Evolutionary conservation across 1,140 invertebrate species (phyloP).

Genomic region (Ctenoplectra terminalis): DNA sequence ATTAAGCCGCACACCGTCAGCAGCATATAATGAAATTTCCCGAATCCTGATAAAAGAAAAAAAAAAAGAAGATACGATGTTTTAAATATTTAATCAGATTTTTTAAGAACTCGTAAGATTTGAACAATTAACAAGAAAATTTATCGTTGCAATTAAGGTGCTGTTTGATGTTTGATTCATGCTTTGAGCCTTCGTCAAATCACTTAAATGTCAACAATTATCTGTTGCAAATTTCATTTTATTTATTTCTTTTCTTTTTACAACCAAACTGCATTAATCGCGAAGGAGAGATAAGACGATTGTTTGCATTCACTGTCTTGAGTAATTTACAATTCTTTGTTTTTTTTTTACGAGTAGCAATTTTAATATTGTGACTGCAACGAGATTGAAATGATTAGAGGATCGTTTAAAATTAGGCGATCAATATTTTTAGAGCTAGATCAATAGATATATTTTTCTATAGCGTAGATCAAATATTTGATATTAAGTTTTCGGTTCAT

Average conservation of each 20-base stretch:
- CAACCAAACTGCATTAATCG: neutral
- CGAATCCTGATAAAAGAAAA: constrained; percentile 86
- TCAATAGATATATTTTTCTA: too few species aligned
- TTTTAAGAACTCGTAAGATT: too few species aligned
- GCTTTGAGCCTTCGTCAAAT: neutral
- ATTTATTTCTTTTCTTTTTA: neutral
- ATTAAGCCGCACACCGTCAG: constrained; percentile 88
- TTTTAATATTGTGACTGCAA: neutral
- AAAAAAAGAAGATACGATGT: constrained; percentile 46
- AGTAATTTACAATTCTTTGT: neutral
- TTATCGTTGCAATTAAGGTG: neutral
- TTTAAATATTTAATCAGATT: neutral
- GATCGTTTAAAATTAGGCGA: neutral
- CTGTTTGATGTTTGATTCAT: neutral
- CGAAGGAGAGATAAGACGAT: neutral
- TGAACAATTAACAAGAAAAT: neutral
- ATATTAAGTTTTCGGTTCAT: neutral
- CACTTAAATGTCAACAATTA: neutral
- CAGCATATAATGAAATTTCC: constrained; percentile 89
- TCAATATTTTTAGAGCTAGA: neutral
- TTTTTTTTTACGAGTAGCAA: neutral
- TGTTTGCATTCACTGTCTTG: neutral
- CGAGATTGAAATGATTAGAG: neutral
- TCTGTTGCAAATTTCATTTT: neutral
- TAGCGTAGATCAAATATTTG: neutral